Evolutionary conservation across 2,888 invertebrate genomes (phyloP), one percentile per base, ranked within the genome.

Genomic region (Aricia artaxerxes): DNA sequence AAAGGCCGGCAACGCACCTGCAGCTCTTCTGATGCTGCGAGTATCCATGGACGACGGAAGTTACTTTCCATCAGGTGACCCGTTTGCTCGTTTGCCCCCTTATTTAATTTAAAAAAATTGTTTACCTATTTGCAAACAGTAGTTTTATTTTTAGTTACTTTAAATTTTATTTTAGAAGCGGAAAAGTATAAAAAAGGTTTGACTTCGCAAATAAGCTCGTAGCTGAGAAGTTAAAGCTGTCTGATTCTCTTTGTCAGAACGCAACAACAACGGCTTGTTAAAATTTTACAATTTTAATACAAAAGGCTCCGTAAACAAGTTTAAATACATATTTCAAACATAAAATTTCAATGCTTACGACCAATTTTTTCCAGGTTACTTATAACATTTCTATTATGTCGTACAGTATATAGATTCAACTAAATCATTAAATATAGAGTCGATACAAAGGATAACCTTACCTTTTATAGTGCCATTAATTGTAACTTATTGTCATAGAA

Each of bases 221-320:
- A 16, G 16, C 16, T 57, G 44, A 24, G 53, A 75, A 75, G 11
- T 75, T 53, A 49, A 44, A 73, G n/a, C 73, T 40, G 49, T 4
- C 73, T 73, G 44, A 38, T 73, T 73, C 11, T 4, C 24, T 49
- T 44, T 73, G 73, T 73, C 44, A 73, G 73, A 44, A 60, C 60
- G 60, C 60, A 60, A n/a, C 2, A 60, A 60, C 60, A 64, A 64
- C 24, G 61, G 7, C 7, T 61, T 61, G 24, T 31, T 64, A 64
- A 64, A 24, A 64, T 31, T 64, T 64, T 64, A 64, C 64, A 31
- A 64, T 64, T 11, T 31, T 64, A 64, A 16, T 24, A 7, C 61
- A 61, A 61, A 64, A 31, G 31, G 31, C 24, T 64, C 11, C 11
- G 31, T 11, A 31, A 9, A 7, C 9, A 11, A 24, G 9, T 31